Evolutionary conservation across 2,888 invertebrate genomes (phyloP).

Genomic region (Noctua comes): DNA sequence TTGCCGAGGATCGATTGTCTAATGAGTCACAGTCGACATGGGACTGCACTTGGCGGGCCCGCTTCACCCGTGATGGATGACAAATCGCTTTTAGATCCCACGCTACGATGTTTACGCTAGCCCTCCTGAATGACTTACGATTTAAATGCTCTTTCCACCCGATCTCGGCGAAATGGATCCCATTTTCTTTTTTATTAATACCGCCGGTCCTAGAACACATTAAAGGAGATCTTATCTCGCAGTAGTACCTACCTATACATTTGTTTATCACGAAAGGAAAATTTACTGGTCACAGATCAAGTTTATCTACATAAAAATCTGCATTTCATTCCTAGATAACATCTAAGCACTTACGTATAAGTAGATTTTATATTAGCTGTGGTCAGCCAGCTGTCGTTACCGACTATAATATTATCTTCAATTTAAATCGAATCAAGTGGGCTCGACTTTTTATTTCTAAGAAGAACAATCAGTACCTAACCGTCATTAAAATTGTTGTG

Average conservation of each 20-base stretch:
- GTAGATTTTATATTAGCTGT: slow-evolving; percentile 52
- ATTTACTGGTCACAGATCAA: slow-evolving; percentile 39
- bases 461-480: slow-evolving; percentile 63
- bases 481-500: slow-evolving; percentile 65
- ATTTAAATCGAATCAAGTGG: slow-evolving; percentile 63
- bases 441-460: slow-evolving; percentile 60
- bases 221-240: slow-evolving; percentile 47
- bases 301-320: slow-evolving; percentile 52
- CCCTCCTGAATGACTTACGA: slow-evolving; percentile 76
- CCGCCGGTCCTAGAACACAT: slow-evolving; percentile 44
- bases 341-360: slow-evolving; percentile 52
- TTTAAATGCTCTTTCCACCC: slow-evolving; percentile 72
- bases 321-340: slow-evolving; percentile 60
- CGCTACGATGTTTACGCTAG: slow-evolving; percentile 76
- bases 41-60: slow-evolving; percentile 86
- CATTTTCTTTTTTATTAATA: slow-evolving; percentile 61
- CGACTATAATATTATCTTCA: slow-evolving; percentile 58
- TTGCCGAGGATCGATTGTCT: slow-evolving; percentile 85
- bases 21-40: slow-evolving; percentile 87
- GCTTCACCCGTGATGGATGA: slow-evolving; percentile 84
- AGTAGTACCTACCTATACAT: slow-evolving; percentile 24
- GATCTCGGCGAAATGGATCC: slow-evolving; percentile 64
- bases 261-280: slow-evolving; percentile 41
- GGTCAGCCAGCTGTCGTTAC: slow-evolving; percentile 52
- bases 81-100: slow-evolving; percentile 85